phyloP scores from a whole-genome alignment of 1,140 invertebrate genomes.

The Leptopilina clavipes region DNA sequence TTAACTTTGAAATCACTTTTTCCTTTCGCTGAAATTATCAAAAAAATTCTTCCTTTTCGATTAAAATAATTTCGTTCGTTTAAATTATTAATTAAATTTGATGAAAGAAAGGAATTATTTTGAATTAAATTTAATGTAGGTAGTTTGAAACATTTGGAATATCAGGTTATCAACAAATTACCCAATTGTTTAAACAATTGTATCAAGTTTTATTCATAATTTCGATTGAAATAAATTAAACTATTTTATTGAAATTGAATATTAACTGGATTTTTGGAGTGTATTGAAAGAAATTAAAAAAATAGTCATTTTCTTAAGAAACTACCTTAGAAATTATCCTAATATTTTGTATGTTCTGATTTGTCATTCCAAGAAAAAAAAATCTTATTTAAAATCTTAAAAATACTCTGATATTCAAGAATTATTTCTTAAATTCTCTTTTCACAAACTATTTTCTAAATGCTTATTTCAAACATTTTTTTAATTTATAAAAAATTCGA shows the following conservation, averaged over 20 bases:
- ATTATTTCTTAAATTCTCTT: too few relatives aligned
- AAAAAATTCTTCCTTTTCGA: background rate
- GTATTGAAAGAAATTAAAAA: conserved; percentile 3
- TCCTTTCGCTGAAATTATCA: too few relatives aligned
- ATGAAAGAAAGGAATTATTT: too few relatives aligned
- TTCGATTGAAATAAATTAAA: too few relatives aligned
- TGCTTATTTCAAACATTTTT: background rate
- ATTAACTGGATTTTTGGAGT: too few relatives aligned
- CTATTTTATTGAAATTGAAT: too few relatives aligned
- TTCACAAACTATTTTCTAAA: too few relatives aligned
- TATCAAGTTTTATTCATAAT: background rate
- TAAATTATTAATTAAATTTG: too few relatives aligned
- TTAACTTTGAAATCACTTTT: too few relatives aligned
- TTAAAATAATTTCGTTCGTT: background rate
- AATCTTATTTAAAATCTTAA: background rate
- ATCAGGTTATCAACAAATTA: background rate
- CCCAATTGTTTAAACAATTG: background rate
- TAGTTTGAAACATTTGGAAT: conserved; percentile 8
- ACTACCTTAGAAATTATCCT: conserved; percentile 46
- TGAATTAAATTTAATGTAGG: background rate
- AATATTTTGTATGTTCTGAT: conserved; percentile 23
- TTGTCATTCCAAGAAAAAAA: too few relatives aligned
- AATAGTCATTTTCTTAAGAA: background rate
- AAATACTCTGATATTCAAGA: conserved; percentile 1
- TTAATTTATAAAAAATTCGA: too few relatives aligned